These are phyloP conservation scores for Cephalophus harveyi DNA, from an alignment of 2,113 vertebrate genomes.

Conservation along the genomic window DNA sequence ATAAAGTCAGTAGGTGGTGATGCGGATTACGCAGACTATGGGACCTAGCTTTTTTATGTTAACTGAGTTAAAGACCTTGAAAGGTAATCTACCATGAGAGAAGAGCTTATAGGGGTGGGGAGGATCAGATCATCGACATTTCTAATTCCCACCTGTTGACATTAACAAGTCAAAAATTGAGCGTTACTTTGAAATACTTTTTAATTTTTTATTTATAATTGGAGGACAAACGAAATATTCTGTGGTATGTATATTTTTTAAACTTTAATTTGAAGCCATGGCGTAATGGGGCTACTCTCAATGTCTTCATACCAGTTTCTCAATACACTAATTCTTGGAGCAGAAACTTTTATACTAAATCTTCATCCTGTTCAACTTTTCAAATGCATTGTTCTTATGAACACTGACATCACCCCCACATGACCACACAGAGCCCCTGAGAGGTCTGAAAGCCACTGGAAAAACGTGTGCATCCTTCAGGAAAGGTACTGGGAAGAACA, in stretches of 20 bases:
- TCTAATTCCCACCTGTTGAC: neutral
- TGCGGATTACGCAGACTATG: rapidly evolving
- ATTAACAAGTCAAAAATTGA: neutral
- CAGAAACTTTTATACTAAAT: neutral
- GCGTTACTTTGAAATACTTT: neutral
- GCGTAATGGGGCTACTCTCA: neutral
- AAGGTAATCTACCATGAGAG: neutral
- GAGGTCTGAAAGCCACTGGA: too few species aligned
- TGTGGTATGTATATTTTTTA: too few species aligned
- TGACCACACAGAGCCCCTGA: too few species aligned
- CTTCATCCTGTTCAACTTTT: neutral
- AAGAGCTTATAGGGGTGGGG: neutral
- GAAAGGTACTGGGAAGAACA: too few species aligned
- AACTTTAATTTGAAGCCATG: too few species aligned
- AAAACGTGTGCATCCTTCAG: too few species aligned
- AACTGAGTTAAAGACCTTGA: neutral
- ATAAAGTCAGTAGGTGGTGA: neutral
- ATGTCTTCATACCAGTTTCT: neutral
- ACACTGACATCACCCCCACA: neutral
- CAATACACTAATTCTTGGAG: neutral
- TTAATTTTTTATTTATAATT: too few species aligned
- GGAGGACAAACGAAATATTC: too few species aligned
- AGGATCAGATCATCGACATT: neutral
- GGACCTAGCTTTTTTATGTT: neutral
- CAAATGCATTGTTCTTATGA: neutral